Conservation (phyloP, 2,113 vertebrate genomes). For the Zosterops pallidus region DNA sequence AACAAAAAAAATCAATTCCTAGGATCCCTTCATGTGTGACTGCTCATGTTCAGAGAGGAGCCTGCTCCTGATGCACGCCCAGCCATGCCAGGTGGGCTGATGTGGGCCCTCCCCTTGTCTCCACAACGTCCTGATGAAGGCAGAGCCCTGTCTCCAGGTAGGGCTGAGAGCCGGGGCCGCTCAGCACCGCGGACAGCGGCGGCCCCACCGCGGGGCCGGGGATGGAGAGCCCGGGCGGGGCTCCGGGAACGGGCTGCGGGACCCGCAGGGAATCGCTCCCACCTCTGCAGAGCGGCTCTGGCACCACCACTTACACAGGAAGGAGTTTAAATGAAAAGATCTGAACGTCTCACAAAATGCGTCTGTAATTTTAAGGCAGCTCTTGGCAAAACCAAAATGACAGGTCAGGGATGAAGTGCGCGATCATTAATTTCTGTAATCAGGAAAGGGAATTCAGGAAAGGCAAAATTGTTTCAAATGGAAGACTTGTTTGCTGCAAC, state of each 20-base stretch:
- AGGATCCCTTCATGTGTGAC: not conserved
- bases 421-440: not conserved
- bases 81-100: not conserved
- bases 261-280: not conserved
- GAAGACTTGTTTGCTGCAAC: not conserved
- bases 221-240: rapidly evolving
- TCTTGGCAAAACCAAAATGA: not conserved
- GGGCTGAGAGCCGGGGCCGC: not conserved
- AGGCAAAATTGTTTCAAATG: not conserved
- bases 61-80: not conserved
- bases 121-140: rapidly evolving
- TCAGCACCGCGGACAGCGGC: conserved; percentile 64
- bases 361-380: rapidly evolving
- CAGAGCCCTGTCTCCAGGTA: rapidly evolving
- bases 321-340: rapidly evolving
- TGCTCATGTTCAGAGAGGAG: not conserved
- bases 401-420: not conserved
- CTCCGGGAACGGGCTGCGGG: rapidly evolving
- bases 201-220: not conserved
- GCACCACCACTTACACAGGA: rapidly evolving
- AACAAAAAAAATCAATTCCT: not conserved
- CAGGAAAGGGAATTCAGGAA: not conserved
- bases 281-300: not conserved
- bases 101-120: rapidly evolving
- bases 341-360: rapidly evolving